Evolutionary conservation across 2,113 vertebrate species (phyloP), one percentile per base, ranked within the genome.

Genomic region (Perognathus longimembris): DNA sequence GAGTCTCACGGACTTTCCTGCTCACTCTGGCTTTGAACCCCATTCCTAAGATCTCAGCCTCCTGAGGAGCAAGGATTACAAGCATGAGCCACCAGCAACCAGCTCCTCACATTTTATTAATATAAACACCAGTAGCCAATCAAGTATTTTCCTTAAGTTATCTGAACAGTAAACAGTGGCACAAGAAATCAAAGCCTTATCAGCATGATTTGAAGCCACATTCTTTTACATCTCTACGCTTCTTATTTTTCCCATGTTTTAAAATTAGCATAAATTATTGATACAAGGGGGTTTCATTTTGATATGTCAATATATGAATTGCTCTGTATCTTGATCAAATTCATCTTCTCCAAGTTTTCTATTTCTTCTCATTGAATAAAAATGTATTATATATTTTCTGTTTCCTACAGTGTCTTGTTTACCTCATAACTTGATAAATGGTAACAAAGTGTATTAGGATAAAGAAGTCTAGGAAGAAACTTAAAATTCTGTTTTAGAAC

Each of bases 101-200:
- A 3, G 50, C 50, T 17, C 50, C 50, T 54, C 50, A 54, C 15
- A 54, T 54, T 54, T 54, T 54, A 85, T 79, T 85, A 85, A 42
- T 76, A 92, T 57, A 59, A 85, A 69, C 69, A 74, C 11, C 57
- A 76, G 28, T 40, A 12, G 50, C 10, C 77, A 71, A 95, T 69
- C 80, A 82, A 70, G 24, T 76, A 81, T 21, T 64, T 85, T 45
- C 22, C 32, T 30, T 70, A 89, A 76, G 63, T 32, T 64, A 92
- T 38, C 32, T n/a, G 63, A 91, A 64, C 4, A 75, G 34, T 69
- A 61, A 45, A 85, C 50, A 81, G 7, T 32, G 45, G 7, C 36
- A 59, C 77, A 42, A 88, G 38, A 81, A 89, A 50, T 67, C 28
- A 34, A 30, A 89, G 26, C 30, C 61, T 85, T 4, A 21, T 64